Evolutionary conservation across 2,113 vertebrate species (phyloP).

Genomic region (Phocoena sinus): DNA sequence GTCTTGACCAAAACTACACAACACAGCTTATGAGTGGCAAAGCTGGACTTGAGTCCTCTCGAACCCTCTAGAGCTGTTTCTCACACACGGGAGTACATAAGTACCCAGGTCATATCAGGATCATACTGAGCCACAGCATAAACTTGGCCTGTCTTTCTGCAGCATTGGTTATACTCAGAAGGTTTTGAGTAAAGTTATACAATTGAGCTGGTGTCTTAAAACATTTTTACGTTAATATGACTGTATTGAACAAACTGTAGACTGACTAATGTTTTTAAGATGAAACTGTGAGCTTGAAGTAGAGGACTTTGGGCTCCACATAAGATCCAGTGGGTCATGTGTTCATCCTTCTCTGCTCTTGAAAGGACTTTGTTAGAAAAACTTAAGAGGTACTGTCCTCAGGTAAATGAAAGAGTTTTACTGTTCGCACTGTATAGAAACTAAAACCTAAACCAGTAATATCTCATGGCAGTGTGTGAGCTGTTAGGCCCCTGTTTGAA

Average conservation of each 20-base stretch:
- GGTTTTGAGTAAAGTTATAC: background rate
- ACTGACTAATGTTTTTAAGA: background rate
- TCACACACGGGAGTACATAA: background rate
- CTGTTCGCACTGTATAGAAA: background rate
- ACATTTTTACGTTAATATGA: background rate
- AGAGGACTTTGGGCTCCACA: background rate
- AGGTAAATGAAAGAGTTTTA: background rate
- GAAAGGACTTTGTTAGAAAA: background rate
- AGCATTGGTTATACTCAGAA: background rate
- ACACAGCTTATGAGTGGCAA: background rate
- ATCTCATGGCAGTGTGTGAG: background rate
- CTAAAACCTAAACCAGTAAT: background rate
- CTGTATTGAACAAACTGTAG: background rate
- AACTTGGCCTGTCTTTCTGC: background rate
- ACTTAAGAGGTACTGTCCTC: background rate
- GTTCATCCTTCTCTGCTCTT: background rate
- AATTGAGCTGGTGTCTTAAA: background rate
- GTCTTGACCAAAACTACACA: background rate
- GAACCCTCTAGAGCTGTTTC: background rate
- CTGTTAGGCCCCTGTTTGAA: background rate
- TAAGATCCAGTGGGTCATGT: background rate
- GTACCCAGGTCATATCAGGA: background rate
- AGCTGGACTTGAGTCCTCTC: background rate
- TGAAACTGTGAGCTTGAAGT: background rate
- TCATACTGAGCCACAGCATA: background rate